These are phyloP conservation scores for Todiramphus chloris DNA, from an alignment of 2,113 vertebrate genomes.

Conservation along the genomic window DNA sequence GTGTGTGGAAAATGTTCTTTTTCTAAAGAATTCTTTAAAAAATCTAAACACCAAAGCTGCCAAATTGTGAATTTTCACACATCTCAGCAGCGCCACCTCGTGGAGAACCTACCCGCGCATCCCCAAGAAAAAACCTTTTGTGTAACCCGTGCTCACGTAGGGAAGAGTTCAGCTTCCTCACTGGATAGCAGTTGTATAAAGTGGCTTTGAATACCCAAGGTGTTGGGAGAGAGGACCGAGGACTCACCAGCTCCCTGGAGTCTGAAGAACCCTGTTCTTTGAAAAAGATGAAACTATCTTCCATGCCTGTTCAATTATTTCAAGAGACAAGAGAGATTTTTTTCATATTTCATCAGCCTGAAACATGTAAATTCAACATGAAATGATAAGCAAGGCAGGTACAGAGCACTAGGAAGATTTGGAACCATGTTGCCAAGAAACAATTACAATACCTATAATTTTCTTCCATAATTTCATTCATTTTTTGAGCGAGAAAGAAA, in stretches of 20 bases:
- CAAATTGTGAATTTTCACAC: background rate
- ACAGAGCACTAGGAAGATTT: background rate
- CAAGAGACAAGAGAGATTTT: background rate
- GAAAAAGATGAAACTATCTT: background rate
- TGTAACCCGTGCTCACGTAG: rapidly evolving
- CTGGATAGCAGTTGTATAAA: background rate
- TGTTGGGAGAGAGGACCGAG: background rate
- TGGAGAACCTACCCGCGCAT: background rate
- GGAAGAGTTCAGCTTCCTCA: background rate
- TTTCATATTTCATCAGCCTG: background rate
- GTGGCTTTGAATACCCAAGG: background rate
- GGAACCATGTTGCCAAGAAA: background rate
- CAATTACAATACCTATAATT: background rate
- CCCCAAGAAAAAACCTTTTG: background rate
- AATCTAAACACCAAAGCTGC: background rate
- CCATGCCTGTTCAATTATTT: background rate
- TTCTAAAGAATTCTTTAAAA: background rate
- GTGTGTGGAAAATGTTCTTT: background rate
- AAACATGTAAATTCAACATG: background rate
- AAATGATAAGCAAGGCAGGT: background rate
- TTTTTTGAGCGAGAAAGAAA: background rate
- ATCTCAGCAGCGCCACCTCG: constrained; percentile 53
- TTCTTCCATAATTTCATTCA: background rate
- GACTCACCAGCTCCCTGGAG: background rate
- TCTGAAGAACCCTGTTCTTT: background rate